Percentiles rank a stretch among this genome's conserved stretches.
phyloP scores from a whole-genome alignment of 2,113 vertebrate species.

The Zootoca vivipara region DNA sequence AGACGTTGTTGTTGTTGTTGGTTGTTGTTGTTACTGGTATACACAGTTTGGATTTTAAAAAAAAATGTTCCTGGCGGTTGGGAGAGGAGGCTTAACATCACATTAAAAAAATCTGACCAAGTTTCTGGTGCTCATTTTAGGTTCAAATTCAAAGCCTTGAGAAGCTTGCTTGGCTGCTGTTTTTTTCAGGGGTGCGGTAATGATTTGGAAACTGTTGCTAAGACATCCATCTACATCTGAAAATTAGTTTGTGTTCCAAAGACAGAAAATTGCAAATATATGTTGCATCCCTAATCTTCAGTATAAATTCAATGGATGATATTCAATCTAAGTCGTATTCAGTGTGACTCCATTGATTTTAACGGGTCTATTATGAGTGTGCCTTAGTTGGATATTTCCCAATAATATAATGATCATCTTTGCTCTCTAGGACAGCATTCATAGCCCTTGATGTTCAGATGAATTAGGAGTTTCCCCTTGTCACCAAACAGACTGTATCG shows the following conservation, averaged over 20 bases:
- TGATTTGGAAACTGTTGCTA: not conserved
- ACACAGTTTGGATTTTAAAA: not conserved
- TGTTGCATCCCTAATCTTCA: not conserved
- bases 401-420: not conserved
- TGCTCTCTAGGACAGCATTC: not conserved
- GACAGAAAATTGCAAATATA: not conserved
- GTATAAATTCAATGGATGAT: not conserved
- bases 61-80: not conserved
- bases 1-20: too few species aligned
- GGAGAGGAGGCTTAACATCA: not conserved
- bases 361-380: too few species aligned
- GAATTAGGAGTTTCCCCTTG: too few species aligned
- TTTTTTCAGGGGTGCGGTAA: not conserved
- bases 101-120: not conserved
- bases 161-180: not conserved
- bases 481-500: too few species aligned
- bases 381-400: too few species aligned
- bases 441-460: too few species aligned
- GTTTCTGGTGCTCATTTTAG: not conserved
- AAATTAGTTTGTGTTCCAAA: not conserved
- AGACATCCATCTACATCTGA: not conserved
- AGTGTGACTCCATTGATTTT: too few species aligned
- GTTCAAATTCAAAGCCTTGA: too few species aligned
- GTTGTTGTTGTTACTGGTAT: too few species aligned
- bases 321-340: too few species aligned